Percentiles rank a stretch among this genome's conserved stretches.
Conservation (phyloP, 1,140 invertebrate species). For the Cydia amplana region DNA sequence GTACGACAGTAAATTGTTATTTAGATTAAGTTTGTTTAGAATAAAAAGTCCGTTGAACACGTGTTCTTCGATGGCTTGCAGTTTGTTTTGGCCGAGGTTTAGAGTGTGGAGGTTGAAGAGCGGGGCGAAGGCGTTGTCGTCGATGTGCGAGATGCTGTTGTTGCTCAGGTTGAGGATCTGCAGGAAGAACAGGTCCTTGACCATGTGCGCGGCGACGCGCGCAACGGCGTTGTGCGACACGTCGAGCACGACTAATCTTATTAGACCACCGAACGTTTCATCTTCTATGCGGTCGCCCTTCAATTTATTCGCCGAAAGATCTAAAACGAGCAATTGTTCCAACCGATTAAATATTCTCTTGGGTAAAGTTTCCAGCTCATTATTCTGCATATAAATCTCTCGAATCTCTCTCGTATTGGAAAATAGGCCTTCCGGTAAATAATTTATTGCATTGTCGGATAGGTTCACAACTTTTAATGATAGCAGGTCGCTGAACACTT, state of each 20-base stretch:
- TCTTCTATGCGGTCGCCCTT: slow-evolving; percentile 84
- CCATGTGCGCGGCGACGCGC: slow-evolving; percentile 83
- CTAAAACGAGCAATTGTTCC: slow-evolving; percentile 84
- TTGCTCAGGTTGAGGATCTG: slow-evolving; percentile 90
- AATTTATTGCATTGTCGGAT: slow-evolving; percentile 86
- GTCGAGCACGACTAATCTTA: slow-evolving; percentile 85
- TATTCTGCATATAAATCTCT: slow-evolving; percentile 87
- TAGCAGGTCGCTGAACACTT: slow-evolving; percentile 84
- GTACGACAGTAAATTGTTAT: slow-evolving; percentile 87
- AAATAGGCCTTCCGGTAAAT: slow-evolving; percentile 86
- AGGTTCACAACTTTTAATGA: slow-evolving; percentile 87
- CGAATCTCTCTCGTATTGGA: slow-evolving; percentile 84
- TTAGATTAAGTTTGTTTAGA: slow-evolving; percentile 87
- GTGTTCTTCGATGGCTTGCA: slow-evolving; percentile 86
- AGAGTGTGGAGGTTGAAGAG: slow-evolving; percentile 91
- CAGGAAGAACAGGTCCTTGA: slow-evolving; percentile 89
- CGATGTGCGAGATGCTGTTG: slow-evolving; percentile 88
- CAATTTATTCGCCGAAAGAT: slow-evolving; percentile 87
- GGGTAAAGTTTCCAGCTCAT: slow-evolving; percentile 86
- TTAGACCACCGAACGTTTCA: slow-evolving; percentile 85
- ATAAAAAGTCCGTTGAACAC: slow-evolving; percentile 91
- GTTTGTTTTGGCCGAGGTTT: slow-evolving; percentile 87
- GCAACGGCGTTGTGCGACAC: slow-evolving; percentile 85
- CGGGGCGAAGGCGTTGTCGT: slow-evolving; percentile 88
- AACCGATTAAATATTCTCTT: slow-evolving; percentile 84